These are phyloP conservation scores for Cliona cf. orientalis DNA, from an alignment of 37 sponge, comb jelly and placozoan genomes.

Conservation along the genomic window DNA sequence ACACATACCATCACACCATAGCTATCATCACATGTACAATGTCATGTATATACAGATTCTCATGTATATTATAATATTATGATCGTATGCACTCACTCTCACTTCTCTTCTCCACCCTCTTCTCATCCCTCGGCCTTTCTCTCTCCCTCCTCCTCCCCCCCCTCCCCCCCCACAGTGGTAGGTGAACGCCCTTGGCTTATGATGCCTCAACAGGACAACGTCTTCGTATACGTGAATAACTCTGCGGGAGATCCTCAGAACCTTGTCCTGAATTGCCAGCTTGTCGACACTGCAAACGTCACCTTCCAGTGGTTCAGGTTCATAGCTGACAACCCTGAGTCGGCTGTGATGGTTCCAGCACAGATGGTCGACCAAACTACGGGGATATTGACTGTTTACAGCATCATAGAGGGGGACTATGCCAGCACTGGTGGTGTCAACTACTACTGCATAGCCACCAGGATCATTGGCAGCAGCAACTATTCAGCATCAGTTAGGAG, in stretches of 20 bases:
- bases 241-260: too few relatives aligned
- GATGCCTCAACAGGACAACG: too few relatives aligned
- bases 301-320: too few relatives aligned
- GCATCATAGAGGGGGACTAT: conserved; percentile 25
- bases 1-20: not conserved
- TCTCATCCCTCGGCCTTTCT: too few relatives aligned
- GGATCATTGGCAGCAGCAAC: conserved; percentile 26
- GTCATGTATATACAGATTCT: too few relatives aligned
- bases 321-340: not conserved
- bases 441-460: conserved; percentile 60
- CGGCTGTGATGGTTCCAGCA: not conserved
- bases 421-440: conserved; percentile 34
- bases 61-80: too few relatives aligned
- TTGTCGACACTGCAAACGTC: too few relatives aligned
- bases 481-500: conserved; percentile 46
- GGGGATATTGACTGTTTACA: not conserved
- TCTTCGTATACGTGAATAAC: not conserved
- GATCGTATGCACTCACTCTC: too few relatives aligned
- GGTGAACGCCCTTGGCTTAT: not conserved
- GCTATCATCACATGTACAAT: too few relatives aligned
- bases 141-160: not conserved
- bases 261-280: too few relatives aligned
- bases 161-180: not conserved
- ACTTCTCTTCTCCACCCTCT: too few relatives aligned
- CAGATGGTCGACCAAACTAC: not conserved